A percentile compares a stretch with the other conserved stretches of the same genome.
phyloP scores from a whole-genome alignment of 2,113 vertebrate species.

The Xiphophorus maculatus region DNA sequence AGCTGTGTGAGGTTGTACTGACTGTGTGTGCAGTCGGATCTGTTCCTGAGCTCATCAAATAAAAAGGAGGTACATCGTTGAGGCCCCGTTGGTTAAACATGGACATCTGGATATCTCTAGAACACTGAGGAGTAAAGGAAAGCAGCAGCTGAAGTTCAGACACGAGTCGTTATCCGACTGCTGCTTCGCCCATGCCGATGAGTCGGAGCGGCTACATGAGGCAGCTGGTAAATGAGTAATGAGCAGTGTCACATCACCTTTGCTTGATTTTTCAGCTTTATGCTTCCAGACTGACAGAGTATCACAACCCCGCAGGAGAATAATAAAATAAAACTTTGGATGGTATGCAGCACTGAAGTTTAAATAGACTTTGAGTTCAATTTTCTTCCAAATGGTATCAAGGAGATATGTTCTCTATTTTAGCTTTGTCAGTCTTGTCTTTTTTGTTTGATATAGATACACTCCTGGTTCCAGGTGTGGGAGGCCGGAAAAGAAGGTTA shows the following conservation, averaged over 20 bases:
- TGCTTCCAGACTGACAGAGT: background rate
- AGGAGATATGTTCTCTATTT: background rate
- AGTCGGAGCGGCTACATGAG: background rate
- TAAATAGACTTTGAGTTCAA: background rate
- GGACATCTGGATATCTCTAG: background rate
- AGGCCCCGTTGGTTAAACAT: background rate
- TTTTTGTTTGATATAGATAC: background rate
- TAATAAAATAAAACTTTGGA: background rate
- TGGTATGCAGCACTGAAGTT: background rate
- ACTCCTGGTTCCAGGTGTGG: background rate
- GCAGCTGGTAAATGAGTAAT: slow-evolving; percentile 9
- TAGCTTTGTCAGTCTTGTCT: background rate
- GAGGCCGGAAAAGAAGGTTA: background rate
- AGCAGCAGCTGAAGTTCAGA: background rate
- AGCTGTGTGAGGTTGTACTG: background rate
- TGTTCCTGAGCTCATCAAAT: background rate
- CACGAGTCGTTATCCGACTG: background rate
- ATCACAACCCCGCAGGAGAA: background rate
- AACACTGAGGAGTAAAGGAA: background rate
- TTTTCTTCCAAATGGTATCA: background rate
- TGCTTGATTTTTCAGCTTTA: background rate
- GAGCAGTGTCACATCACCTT: background rate
- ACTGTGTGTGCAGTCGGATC: background rate
- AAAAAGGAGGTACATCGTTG: background rate
- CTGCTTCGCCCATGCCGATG: background rate